These are phyloP conservation scores for Dromiciops gliroides DNA, from an alignment of 2,113 vertebrate genomes.

Conservation along the genomic window DNA sequence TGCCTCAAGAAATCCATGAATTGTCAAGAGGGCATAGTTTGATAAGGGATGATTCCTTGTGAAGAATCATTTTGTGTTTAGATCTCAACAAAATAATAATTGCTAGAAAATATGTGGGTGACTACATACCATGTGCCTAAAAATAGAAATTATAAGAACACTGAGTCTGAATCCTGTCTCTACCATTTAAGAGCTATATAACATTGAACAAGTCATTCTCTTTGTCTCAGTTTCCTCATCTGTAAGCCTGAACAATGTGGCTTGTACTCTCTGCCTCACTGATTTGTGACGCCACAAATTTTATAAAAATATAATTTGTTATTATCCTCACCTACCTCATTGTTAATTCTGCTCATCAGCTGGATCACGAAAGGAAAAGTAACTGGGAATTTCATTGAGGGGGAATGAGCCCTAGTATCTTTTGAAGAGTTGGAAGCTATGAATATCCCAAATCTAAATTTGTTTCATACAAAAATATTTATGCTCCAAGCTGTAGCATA, in stretches of 20 bases:
- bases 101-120: neutral
- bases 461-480: slow-evolving; percentile 68
- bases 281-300: neutral
- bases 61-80: neutral
- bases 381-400: neutral
- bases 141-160: neutral
- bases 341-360: neutral
- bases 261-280: neutral
- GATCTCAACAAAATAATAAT: neutral
- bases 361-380: neutral
- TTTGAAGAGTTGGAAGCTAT: neutral
- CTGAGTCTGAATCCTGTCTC: neutral
- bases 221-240: neutral
- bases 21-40: neutral
- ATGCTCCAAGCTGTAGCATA: slow-evolving; percentile 54
- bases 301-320: neutral
- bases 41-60: neutral
- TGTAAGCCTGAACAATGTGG: neutral
- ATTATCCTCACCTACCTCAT: neutral
- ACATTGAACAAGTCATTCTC: neutral
- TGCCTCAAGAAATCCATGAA: neutral
- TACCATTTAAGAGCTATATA: neutral
- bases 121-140: neutral
- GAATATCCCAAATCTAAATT: slow-evolving; percentile 40
- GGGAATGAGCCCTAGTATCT: slow-evolving; percentile 39